Evolutionary conservation across 2,888 invertebrate genomes (phyloP).

Genomic region (Rugalucina vietnamica): DNA sequence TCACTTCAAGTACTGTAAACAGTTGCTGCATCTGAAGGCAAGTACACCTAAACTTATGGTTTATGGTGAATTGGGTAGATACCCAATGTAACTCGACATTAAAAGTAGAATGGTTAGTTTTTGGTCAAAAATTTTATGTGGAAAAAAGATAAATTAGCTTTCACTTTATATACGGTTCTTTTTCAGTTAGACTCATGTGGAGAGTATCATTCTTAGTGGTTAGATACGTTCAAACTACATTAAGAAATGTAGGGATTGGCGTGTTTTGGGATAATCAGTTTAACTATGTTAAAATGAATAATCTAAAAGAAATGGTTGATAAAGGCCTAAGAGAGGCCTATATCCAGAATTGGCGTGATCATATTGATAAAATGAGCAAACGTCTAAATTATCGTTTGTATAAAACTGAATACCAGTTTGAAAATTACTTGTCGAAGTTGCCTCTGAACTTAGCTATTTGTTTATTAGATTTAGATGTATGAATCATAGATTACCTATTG

Average conservation of each 20-base stretch:
- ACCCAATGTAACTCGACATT: not conserved
- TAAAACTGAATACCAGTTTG: not conserved
- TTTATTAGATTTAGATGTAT: not conserved
- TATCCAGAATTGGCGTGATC: not conserved
- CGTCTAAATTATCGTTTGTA: not conserved
- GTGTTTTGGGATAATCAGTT: not conserved
- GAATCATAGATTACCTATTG: not conserved
- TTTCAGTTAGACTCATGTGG: not conserved
- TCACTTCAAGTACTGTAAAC: conserved; percentile 10
- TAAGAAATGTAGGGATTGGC: not conserved
- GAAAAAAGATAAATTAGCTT: not conserved
- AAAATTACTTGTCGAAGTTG: not conserved
- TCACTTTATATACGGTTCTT: not conserved
- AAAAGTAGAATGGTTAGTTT: not conserved
- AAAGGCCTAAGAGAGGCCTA: not conserved
- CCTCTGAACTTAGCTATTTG: not conserved
- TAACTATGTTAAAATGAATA: not conserved
- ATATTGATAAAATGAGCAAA: not conserved
- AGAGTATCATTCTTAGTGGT: not conserved
- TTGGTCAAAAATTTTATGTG: not conserved
- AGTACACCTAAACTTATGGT: not conserved
- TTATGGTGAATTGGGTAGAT: not conserved
- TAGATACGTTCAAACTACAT: not conserved
- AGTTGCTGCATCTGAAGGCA: not conserved
- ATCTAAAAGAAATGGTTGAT: not conserved